phyloP scores from a whole-genome alignment of 1,140 invertebrate species.

The Brachionus paranguensis region DNA sequence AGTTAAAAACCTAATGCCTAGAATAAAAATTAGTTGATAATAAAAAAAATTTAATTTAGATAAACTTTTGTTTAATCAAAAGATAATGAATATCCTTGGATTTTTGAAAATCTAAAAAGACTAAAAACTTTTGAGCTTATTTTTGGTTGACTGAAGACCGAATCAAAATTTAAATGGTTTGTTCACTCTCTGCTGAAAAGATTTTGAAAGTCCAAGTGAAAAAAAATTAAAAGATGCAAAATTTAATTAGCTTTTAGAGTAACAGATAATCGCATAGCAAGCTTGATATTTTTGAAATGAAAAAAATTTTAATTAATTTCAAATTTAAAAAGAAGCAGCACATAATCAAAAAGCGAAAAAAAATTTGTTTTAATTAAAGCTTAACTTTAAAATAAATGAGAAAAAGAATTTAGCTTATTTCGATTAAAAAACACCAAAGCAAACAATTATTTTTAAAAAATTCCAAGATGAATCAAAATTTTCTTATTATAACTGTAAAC shows the following conservation, averaged over 20 bases:
- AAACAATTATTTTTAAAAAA: not conserved
- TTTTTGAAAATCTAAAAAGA: not conserved
- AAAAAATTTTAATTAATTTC: not conserved
- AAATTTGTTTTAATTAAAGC: not conserved
- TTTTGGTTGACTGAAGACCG: too few species aligned
- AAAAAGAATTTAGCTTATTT: not conserved
- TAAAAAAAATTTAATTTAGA: not conserved
- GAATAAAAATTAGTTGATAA: not conserved
- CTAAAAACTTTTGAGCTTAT: not conserved
- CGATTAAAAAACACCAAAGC: not conserved
- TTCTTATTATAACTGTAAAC: not conserved
- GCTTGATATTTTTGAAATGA: not conserved
- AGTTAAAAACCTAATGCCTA: not conserved
- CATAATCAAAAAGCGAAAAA: not conserved
- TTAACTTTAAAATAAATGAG: not conserved
- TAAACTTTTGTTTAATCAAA: not conserved
- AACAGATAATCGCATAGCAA: not conserved
- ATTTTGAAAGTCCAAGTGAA: not conserved
- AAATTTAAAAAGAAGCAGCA: not conserved
- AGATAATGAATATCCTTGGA: not conserved
- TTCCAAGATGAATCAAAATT: not conserved
- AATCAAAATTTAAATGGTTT: too few species aligned
- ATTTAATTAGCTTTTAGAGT: not conserved
- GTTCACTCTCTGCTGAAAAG: too few species aligned
- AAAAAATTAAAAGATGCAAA: not conserved